These are phyloP conservation scores for Drosophila sproati DNA, from an alignment of 1,140 invertebrate species.

Conservation along the genomic window DNA sequence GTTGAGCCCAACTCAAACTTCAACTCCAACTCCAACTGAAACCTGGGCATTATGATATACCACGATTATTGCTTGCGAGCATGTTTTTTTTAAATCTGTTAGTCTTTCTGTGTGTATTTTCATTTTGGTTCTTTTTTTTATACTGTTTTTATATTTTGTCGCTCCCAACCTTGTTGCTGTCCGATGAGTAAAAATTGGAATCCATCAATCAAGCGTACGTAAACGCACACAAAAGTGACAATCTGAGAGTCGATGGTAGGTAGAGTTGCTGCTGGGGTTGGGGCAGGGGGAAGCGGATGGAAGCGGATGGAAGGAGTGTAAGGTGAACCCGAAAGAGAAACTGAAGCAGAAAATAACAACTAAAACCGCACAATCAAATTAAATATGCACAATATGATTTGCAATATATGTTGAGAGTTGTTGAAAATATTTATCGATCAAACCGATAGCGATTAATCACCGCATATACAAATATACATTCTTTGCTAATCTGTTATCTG, in stretches of 20 bases:
- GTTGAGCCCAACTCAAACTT: slow-evolving; percentile 12
- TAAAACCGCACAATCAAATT: slow-evolving; percentile 9
- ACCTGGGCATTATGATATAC: slow-evolving; percentile 65
- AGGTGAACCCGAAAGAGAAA: slow-evolving; percentile 3
- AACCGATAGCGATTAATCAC: too few relatives aligned
- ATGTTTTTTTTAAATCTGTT: slow-evolving; percentile 55
- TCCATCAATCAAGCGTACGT: slow-evolving; percentile 77
- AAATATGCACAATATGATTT: slow-evolving; percentile 21
- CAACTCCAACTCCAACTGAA: slow-evolving; percentile 12
- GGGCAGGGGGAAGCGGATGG: slow-evolving; percentile 1
- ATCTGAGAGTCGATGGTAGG: slow-evolving; percentile 22
- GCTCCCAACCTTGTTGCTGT: slow-evolving; percentile 54
- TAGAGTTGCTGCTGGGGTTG: neutral
- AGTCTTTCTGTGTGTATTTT: slow-evolving; percentile 16
- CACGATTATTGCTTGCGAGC: slow-evolving; percentile 71
- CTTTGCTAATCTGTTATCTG: neutral
- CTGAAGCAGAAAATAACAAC: neutral
- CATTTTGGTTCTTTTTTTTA: neutral
- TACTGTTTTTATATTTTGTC: slow-evolving; percentile 3
- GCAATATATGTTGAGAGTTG: too few relatives aligned
- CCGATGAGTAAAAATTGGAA: slow-evolving; percentile 75
- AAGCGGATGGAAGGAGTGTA: neutral
- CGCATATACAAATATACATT: neutral
- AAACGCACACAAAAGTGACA: slow-evolving; percentile 76
- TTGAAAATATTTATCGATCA: neutral